Conservation (phyloP, 2,797 vertebrate genomes). For the Acanthurus leucopareius region DNA sequence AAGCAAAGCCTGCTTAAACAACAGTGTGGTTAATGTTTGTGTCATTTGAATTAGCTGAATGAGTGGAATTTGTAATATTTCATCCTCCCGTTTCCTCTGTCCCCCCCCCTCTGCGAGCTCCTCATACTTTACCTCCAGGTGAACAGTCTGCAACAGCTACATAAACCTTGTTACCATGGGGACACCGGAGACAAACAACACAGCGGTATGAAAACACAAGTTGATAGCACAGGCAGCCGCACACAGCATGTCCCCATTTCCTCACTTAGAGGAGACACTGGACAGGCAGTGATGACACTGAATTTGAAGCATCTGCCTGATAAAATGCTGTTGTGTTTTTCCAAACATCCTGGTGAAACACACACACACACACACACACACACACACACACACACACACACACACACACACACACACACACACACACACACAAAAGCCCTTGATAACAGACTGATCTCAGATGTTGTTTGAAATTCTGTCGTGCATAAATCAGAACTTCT, state of each 20-base stretch:
- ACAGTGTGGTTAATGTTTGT: neutral
- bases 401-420: too few species aligned
- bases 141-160: conserved; percentile 6
- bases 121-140: conserved; percentile 14
- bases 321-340: conserved; percentile 22
- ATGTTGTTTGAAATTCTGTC: conserved; percentile 16
- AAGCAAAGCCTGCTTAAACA: conserved; percentile 7
- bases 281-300: conserved; percentile 3
- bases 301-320: conserved; percentile 27
- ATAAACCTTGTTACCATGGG: conserved; percentile 41
- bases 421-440: conserved; percentile 15
- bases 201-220: conserved; percentile 25
- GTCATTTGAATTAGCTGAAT: conserved; percentile 28
- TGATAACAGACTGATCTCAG: neutral
- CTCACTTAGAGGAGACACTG: conserved; percentile 27
- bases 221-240: conserved; percentile 5
- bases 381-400: neutral
- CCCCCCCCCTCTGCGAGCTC: neutral
- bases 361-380: too few species aligned
- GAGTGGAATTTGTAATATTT: conserved; percentile 7
- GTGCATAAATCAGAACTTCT: conserved; percentile 22
- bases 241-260: conserved; percentile 33
- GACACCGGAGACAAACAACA: conserved; percentile 42
- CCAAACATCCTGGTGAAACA: neutral
- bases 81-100: neutral